phyloP scores from a whole-genome alignment of 2,113 vertebrate species.

The Notothenia coriiceps region DNA sequence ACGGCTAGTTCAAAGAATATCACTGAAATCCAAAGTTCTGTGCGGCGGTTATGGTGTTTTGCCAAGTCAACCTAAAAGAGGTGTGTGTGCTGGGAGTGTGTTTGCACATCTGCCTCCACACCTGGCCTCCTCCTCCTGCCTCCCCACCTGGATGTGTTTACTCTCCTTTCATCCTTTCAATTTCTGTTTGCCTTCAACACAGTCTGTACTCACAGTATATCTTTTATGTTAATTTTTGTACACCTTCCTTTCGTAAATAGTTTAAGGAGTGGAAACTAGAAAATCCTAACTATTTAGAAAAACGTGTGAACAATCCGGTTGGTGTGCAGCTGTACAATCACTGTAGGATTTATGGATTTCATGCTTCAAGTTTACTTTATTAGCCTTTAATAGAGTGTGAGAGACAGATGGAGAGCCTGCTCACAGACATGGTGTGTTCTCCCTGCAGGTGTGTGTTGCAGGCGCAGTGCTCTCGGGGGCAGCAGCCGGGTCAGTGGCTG shows the following conservation, averaged over 20 bases:
- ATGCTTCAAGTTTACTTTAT: neutral
- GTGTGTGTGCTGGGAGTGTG: neutral
- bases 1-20: neutral
- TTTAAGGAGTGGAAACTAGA: neutral
- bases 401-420: neutral
- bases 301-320: neutral
- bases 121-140: slow-evolving; percentile 22
- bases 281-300: neutral
- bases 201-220: neutral
- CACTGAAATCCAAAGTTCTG: neutral
- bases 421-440: neutral
- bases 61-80: slow-evolving; percentile 3
- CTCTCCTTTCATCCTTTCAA: neutral
- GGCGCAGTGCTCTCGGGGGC: slow-evolving; percentile 86
- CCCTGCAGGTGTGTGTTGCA: slow-evolving; percentile 87
- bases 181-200: neutral
- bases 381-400: neutral
- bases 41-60: slow-evolving; percentile 6
- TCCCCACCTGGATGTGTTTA: slow-evolving; percentile 13
- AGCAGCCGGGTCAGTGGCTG: slow-evolving; percentile 89
- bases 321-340: neutral
- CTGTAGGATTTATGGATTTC: neutral
- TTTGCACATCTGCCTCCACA: slow-evolving; percentile 36
- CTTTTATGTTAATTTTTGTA: neutral
- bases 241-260: neutral